Evolutionary conservation across 2,113 vertebrate genomes (phyloP).

Genomic region (Formicarius rufipectus): DNA sequence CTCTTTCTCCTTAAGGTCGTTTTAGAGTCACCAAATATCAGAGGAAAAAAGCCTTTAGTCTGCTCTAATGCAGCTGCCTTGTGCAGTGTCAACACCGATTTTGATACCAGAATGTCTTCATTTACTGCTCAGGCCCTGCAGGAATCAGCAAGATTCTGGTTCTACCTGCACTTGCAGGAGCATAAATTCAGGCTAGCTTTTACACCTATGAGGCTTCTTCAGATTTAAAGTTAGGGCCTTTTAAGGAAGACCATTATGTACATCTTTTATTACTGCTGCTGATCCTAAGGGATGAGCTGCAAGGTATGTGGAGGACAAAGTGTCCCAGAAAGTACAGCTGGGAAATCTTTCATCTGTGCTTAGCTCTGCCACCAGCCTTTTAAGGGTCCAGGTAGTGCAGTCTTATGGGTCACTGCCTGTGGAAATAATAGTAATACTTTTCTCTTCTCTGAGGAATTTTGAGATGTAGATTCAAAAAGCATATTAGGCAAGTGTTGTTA

Average conservation of each 20-base stretch:
- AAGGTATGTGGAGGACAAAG: background rate
- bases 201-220: background rate
- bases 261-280: background rate
- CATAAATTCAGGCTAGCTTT: background rate
- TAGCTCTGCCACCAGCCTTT: background rate
- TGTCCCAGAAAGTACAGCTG: background rate
- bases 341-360: background rate
- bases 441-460: background rate
- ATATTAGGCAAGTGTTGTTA: background rate
- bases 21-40: background rate
- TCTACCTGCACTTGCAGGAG: rapidly evolving
- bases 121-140: background rate
- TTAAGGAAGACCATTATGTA: background rate
- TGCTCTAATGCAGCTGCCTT: background rate
- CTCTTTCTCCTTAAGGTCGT: background rate
- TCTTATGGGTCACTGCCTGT: background rate
- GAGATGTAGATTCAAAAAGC: background rate
- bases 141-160: background rate
- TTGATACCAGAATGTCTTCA: background rate
- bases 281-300: background rate
- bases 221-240: background rate
- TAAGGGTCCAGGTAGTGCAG: background rate
- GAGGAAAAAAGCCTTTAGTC: background rate
- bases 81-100: background rate
- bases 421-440: background rate